These are phyloP conservation scores for Axis porcinus DNA, from an alignment of 2,113 vertebrate species.

Conservation along the genomic window DNA sequence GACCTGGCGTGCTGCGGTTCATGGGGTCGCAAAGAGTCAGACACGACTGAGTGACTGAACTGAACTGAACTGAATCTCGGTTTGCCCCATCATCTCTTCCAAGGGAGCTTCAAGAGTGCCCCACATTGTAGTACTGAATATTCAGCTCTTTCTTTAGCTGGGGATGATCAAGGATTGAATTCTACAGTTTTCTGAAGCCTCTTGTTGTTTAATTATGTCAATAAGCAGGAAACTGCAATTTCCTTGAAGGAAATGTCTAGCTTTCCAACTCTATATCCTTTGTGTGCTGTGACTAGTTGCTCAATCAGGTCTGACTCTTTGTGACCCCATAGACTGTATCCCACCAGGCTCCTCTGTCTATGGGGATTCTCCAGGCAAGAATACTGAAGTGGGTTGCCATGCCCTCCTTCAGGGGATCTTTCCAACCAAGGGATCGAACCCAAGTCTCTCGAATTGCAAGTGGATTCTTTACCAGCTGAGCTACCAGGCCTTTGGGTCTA, in stretches of 20 bases:
- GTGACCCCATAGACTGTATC: background rate
- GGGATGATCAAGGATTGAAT: background rate
- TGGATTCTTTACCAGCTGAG: background rate
- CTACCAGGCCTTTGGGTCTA: background rate
- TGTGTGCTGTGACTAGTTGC: background rate
- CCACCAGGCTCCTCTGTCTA: background rate
- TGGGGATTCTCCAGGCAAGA: background rate
- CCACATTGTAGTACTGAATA: background rate
- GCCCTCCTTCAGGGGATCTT: background rate
- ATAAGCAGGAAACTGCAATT: background rate
- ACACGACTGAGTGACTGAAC: no score
- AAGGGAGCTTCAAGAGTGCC: background rate
- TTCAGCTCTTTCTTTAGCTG: background rate
- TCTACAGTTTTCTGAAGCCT: background rate
- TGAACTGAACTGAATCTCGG: background rate
- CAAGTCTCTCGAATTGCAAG: background rate
- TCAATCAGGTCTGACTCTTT: background rate
- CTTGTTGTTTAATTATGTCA: background rate
- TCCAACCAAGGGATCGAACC: background rate
- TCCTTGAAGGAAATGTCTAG: background rate
- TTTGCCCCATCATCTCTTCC: background rate
- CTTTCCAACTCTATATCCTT: background rate
- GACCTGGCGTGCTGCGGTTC: no score
- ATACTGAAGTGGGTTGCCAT: background rate
- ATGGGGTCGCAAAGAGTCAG: no score